Percentiles rank a stretch among this genome's conserved stretches.
Conservation (phyloP, 2,888 invertebrate genomes). For the Meloe dianella region DNA sequence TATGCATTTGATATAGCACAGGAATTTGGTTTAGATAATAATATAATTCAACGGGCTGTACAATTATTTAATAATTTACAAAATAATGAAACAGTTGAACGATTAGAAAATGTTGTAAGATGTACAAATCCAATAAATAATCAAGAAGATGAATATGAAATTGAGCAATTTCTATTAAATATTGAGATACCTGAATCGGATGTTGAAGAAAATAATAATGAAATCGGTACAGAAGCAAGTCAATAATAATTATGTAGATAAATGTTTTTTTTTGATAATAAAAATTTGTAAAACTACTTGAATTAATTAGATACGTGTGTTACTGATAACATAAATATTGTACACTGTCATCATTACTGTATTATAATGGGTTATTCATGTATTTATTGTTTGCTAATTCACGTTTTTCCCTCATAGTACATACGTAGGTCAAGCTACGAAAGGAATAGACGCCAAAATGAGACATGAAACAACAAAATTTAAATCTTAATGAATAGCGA, state of each 20-base stretch:
- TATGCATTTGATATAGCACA: slow-evolving; percentile 72
- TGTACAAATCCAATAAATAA: not conserved
- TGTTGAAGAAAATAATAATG: not conserved
- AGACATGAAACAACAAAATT: too few species aligned
- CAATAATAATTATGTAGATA: not conserved
- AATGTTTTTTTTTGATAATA: not conserved
- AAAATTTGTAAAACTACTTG: not conserved
- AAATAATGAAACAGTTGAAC: slow-evolving; percentile 31
- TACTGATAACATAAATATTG: not conserved
- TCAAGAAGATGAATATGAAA: not conserved
- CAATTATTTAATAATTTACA: slow-evolving; percentile 58
- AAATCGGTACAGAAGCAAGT: too few species aligned
- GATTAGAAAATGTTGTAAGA: slow-evolving; percentile 17
- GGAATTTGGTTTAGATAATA: slow-evolving; percentile 64
- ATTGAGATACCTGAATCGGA: slow-evolving; percentile 33
- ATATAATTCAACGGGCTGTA: slow-evolving; percentile 63
- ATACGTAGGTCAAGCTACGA: too few species aligned
- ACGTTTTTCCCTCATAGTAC: not conserved
- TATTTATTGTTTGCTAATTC: not conserved
- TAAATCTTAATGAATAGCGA: too few species aligned
- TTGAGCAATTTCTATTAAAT: slow-evolving; percentile 13
- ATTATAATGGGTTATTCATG: not conserved
- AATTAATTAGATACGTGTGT: not conserved
- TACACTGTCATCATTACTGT: not conserved
- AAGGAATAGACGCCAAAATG: too few species aligned